A percentile compares a stretch with the other conserved stretches of the same genome.
Conservation (phyloP, 35 echinoderm and acorn worm species). For the Diadema setosum region DNA sequence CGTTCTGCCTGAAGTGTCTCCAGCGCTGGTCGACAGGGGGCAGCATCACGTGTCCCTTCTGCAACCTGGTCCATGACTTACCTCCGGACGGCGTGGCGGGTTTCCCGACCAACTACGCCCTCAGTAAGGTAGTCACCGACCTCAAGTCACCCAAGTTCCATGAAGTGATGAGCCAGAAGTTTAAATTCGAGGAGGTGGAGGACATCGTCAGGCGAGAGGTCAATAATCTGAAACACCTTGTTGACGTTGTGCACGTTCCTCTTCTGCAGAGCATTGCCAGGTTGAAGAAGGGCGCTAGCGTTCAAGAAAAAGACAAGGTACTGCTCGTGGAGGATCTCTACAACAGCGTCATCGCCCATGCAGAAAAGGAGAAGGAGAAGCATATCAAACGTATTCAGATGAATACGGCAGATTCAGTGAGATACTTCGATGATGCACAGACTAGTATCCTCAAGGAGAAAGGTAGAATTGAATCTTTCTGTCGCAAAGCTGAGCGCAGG, state of each 20-base stretch:
- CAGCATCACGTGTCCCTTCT: neutral
- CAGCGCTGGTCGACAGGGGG: neutral
- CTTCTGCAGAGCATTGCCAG: neutral
- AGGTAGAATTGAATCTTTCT: neutral
- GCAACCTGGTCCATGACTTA: neutral
- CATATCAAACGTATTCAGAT: neutral
- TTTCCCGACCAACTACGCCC: neutral
- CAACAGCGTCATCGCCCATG: neutral
- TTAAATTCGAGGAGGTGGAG: neutral
- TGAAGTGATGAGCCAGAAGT: neutral
- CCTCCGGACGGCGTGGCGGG: neutral
- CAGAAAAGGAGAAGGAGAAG: neutral
- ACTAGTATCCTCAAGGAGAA: neutral
- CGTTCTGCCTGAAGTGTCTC: conserved; percentile 6
- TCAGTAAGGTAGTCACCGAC: neutral
- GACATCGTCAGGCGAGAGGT: neutral
- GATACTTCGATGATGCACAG: neutral
- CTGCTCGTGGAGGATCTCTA: neutral
- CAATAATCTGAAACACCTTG: conserved; percentile 1
- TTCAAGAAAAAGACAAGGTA: neutral
- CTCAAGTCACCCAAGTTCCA: neutral
- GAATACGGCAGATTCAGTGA: neutral
- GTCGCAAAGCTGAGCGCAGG: neutral
- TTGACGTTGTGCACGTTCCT: neutral
- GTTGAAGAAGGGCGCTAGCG: neutral